Conservation (phyloP, 2,113 vertebrate genomes). For the Megaptera novaeangliae region DNA sequence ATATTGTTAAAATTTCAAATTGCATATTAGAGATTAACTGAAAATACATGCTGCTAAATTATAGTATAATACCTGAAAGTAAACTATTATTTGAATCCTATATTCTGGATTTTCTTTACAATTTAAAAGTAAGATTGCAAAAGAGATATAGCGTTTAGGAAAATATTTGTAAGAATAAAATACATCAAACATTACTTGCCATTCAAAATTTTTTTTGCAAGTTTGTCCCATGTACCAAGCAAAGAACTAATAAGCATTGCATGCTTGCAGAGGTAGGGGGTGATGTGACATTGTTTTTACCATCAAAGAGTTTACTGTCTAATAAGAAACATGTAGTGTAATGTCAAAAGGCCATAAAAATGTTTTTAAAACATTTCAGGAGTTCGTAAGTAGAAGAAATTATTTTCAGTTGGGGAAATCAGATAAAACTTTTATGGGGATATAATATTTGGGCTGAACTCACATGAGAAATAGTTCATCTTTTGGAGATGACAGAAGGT, state of each 20-base stretch:
- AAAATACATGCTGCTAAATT: constrained; percentile 33
- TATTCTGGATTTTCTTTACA: neutral
- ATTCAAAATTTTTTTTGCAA: neutral
- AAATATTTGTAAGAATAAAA: constrained; percentile 18
- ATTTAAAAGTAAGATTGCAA: neutral
- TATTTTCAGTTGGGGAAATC: neutral
- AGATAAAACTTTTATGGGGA: neutral
- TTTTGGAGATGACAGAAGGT: neutral
- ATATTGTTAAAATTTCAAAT: constrained; percentile 12
- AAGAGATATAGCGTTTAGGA: neutral
- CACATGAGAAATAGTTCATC: neutral
- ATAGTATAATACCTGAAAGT: neutral
- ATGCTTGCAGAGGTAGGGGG: neutral
- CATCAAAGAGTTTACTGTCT: neutral
- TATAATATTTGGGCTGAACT: neutral
- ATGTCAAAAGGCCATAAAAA: neutral
- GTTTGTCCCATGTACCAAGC: neutral
- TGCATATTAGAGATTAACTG: neutral
- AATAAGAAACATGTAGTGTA: neutral
- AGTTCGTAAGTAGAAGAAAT: neutral
- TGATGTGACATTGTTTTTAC: neutral
- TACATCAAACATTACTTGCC: neutral
- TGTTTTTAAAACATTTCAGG: neutral
- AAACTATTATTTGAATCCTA: neutral
- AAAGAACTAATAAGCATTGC: neutral